Evolutionary conservation across 2,797 vertebrate genomes (phyloP), one percentile per base, ranked within the genome.

Genomic region (Dendrocincla fuliginosa): DNA sequence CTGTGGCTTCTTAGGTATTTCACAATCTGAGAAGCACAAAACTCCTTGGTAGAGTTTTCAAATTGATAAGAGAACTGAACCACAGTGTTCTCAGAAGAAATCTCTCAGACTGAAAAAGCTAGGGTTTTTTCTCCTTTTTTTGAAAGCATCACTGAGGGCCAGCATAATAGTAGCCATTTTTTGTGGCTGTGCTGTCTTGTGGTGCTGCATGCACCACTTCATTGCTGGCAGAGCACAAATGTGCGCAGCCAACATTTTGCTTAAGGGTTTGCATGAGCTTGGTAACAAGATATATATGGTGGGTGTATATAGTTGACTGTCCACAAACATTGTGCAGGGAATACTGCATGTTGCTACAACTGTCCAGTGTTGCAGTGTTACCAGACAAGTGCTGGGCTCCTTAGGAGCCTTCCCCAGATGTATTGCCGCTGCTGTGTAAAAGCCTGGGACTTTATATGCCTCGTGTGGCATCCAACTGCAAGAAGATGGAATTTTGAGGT

Each of bases 21-120:
- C 96, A 95, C 95, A 97, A 97, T 94, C 95, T 75, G 67, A 92
- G 75, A 84, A 89, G 74, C 92, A 83, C 64, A 79, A 88, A 93
- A 83, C 71, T 65, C 88, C 56, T 59, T 17, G 73, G 37, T 6
- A 89, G 80, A 64, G 65, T 87, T 89, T 92, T 87, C 78, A 87
- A 57, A 83, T 52, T 93, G 90, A 96, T 96, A 97, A 97, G 90
- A 90, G 86, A 93, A 78, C 82, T 0, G 4, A 94, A 86, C 52
- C 87, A 93, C 64, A 47, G 13, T 92, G 88, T 96, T 91, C 92
- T 87, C 83, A 86, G 93, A 90, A 95, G 49, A 44, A 85, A 83
- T 95, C 91, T 75, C 46, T 56, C 84, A 32, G 46, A 17, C 56
- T 78, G 30, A 57, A 88, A 84, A 87, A n/a, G 23, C 52, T 79